A percentile compares a stretch with the other conserved stretches of the same genome.
Conservation (phyloP, 2,113 vertebrate species). For the Trogon surrucura region DNA sequence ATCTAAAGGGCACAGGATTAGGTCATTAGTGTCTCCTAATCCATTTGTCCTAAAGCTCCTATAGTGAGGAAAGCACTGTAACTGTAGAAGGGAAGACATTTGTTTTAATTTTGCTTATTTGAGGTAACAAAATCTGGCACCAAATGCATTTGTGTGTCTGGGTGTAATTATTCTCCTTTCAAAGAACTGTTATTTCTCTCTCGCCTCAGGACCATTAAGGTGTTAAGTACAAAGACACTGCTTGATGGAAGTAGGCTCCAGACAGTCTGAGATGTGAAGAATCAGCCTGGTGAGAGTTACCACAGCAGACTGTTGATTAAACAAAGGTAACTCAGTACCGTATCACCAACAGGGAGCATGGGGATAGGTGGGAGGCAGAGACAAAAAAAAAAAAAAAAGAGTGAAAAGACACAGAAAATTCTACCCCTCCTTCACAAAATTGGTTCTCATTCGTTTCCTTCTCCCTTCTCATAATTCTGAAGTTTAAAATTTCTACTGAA, state of each 20-base stretch:
- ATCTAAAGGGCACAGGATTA: slow-evolving; percentile 33
- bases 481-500: slow-evolving; percentile 12
- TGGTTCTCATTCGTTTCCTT: neutral
- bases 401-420: neutral
- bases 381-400: neutral
- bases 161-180: slow-evolving; percentile 76
- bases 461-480: neutral
- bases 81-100: slow-evolving; percentile 76
- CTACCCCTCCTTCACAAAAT: neutral
- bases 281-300: slow-evolving; percentile 56
- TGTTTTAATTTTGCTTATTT: slow-evolving; percentile 79
- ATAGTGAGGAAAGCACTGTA: slow-evolving; percentile 55
- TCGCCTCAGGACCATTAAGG: slow-evolving; percentile 76
- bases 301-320: slow-evolving; percentile 76
- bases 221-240: slow-evolving; percentile 77
- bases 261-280: slow-evolving; percentile 80
- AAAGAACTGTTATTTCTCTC: slow-evolving; percentile 65
- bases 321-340: slow-evolving; percentile 56
- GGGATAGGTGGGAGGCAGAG: neutral
- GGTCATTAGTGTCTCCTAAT: slow-evolving; percentile 46
- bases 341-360: neutral
- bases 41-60: slow-evolving; percentile 61
- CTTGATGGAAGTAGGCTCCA: slow-evolving; percentile 81
- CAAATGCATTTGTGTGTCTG: slow-evolving; percentile 78
- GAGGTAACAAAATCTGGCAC: slow-evolving; percentile 80